Base-by-base conservation (phyloP, 2,888 invertebrate species). In the Andrena bicolor region DNA sequence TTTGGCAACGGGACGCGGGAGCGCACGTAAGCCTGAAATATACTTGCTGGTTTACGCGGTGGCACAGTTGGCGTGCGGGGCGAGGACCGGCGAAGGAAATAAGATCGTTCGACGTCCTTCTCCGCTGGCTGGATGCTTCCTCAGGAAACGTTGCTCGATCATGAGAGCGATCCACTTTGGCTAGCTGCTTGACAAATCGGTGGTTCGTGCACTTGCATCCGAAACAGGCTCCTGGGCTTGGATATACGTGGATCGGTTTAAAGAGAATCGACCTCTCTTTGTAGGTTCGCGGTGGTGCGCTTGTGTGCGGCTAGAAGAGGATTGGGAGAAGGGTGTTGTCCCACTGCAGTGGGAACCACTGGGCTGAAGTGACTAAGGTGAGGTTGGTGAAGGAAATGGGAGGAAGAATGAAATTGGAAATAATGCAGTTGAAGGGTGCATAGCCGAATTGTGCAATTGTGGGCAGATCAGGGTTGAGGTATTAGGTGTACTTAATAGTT, bases 91-190 rank as follows among this genome's bases (percentile, higher is more conserved):
- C 35, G 53, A 6, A 68, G 64, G 76, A 69, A 83, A 82, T 82
- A 85, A 82, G 78, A 83, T 72, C 73, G 61, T 58, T 73, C 66
- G 64, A 61, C 73, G 51, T 73, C 16, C 32, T 58, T 13, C 26
- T 66, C 58, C 28, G 35, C 32, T 35, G 23, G 60, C 28, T 63
- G 66, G 35, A 60, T 56, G 23, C 81, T 79, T 65, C 61, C 60
- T 69, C 51, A 72, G 85, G 74, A 72, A 71, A 53, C 41, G 64
- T 65, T 70, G 73, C 58, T 73, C 80, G 77, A 82, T 82, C 74
- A 80, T 49, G 65, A 72, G 65, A 30, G 79, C 86, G 86, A 86
- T 87, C 87, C 82, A 87, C 80, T 84, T 84, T 71, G 80, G 32
- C 56, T 63, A 64, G 60, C 78, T 49, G 74, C 53, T 78, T 85